These are phyloP conservation scores for Mormyrus hasselquistii DNA, from an alignment of 2,797 vertebrate species.

Conservation along the genomic window DNA sequence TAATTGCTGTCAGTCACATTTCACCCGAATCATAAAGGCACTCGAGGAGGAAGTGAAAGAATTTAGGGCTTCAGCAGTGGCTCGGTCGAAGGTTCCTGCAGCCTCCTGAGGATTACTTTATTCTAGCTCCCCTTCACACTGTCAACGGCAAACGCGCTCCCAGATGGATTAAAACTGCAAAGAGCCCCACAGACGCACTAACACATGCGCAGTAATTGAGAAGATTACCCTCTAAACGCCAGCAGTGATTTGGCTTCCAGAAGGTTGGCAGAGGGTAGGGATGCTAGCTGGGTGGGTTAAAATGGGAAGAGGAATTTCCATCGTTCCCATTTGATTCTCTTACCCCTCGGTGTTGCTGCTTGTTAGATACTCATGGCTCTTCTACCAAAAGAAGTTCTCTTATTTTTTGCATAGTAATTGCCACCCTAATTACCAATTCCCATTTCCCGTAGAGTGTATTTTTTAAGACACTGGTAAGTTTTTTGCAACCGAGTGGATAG, in stretches of 20 bases:
- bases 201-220: conserved; percentile 66
- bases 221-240: conserved; percentile 64
- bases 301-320: conserved; percentile 51
- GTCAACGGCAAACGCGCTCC: conserved; percentile 56
- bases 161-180: conserved; percentile 51
- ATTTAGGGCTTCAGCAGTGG: conserved; percentile 44
- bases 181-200: conserved; percentile 53
- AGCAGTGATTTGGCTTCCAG: conserved; percentile 52
- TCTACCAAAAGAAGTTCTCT: not conserved
- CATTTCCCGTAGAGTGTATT: not conserved
- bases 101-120: conserved; percentile 66
- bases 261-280: conserved; percentile 48
- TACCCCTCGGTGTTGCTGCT: conserved; percentile 53
- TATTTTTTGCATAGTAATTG: not conserved
- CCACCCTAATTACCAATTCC: not conserved
- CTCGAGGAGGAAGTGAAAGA: conserved; percentile 51
- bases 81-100: conserved; percentile 56
- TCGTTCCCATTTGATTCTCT: conserved; percentile 52
- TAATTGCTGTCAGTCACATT: conserved; percentile 78
- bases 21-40: conserved; percentile 57
- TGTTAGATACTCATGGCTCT: conserved; percentile 21
- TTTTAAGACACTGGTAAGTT: not conserved
- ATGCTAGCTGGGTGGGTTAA: conserved; percentile 47
- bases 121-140: conserved; percentile 54
- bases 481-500: not conserved